Base-by-base conservation (phyloP, 2,113 vertebrate species). In the Hystrix cristata region DNA sequence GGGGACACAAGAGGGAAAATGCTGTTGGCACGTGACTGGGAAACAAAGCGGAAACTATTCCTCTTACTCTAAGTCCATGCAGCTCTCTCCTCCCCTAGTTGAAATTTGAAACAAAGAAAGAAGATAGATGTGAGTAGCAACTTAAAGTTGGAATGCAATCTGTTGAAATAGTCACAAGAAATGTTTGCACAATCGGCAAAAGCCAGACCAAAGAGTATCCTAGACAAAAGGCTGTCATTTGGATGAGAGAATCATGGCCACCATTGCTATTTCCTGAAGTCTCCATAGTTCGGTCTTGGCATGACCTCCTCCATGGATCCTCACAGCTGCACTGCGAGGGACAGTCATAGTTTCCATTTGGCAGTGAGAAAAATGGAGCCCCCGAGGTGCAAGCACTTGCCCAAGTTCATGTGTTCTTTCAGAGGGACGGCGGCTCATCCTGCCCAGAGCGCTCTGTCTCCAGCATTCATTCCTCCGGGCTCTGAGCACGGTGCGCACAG, bases 391-490 rank as follows among this genome's bases (percentile, higher is more conserved):
- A 78, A n/a, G 7, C 48, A 0, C 5, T 8, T n/a, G 29, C 4
- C 62, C 51, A 21, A 3, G 18, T 2, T 60, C 38, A 19, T 1
- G 14, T 1, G 0, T 27, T 5, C 46, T 29, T 29, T 29, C 74
- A 43, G 46, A 48, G 0, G 2, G 8, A 12, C 15, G 31, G 3
- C 27, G 57, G 14, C 5, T 38, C 6, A 0, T 1, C n/a, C 27
- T 34, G 16, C 25, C 19, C 55, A 25, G n/a, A 7, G 27, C 21
- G 16, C 3, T 46, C 72, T 57, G 14, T 15, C 1, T 29, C 21
- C 23, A 10, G 59, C 0, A 2, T 3, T 38, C 21, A 0, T 12
- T 12, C 21, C 0, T 19, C 8, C 78, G 3, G 0, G 12, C 64
- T 76, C 87, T 16, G 67, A 86, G 60, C 38, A 14, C 8, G 0